Evolutionary conservation across 1,140 invertebrate genomes (phyloP).

Genomic region (Magallana angulata): DNA sequence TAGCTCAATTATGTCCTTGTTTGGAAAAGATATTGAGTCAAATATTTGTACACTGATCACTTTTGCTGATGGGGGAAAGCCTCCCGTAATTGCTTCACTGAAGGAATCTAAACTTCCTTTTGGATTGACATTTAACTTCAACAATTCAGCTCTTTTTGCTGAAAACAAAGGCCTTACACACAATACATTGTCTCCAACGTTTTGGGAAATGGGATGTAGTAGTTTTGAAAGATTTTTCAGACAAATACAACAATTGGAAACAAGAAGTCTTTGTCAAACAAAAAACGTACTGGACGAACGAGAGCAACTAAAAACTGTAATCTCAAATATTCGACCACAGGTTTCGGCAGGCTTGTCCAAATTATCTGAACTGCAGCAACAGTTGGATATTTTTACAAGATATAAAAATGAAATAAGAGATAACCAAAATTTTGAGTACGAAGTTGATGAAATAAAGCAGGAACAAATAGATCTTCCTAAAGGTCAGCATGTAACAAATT

Average conservation of each 20-base stretch:
- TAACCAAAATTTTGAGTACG: constrained; percentile 53
- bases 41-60: constrained; percentile 61
- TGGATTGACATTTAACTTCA: constrained; percentile 32
- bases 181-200: constrained; percentile 6
- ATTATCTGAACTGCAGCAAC: background rate
- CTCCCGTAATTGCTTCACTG: constrained; percentile 37
- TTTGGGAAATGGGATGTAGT: constrained; percentile 49
- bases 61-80: constrained; percentile 56
- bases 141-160: constrained; percentile 34
- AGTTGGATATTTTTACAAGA: constrained; percentile 22
- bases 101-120: constrained; percentile 44
- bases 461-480: background rate
- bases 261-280: constrained; percentile 53
- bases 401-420: constrained; percentile 47
- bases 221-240: constrained; percentile 51
- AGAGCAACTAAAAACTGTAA: constrained; percentile 32
- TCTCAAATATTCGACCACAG: constrained; percentile 43
- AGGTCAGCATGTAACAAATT: constrained; percentile 55
- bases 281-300: constrained; percentile 45
- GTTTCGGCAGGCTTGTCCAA: constrained; percentile 17
- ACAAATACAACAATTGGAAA: background rate
- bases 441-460: background rate
- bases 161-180: background rate
- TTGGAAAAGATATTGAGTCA: constrained; percentile 61
- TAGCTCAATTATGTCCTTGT: constrained; percentile 58